phyloP scores from a whole-genome alignment of 2,888 invertebrate genomes.

The Xestia rhomboidea region DNA sequence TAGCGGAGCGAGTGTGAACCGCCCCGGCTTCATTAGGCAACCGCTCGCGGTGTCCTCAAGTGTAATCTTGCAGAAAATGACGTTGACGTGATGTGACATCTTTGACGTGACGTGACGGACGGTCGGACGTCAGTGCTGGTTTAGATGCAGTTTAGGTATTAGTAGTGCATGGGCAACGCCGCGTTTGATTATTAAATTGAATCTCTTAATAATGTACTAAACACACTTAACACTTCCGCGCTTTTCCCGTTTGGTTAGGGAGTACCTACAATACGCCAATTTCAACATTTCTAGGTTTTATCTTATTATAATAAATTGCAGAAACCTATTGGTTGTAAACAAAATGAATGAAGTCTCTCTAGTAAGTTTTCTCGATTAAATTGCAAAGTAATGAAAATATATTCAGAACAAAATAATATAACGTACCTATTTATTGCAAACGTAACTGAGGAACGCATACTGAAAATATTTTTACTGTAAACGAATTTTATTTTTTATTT shows the following conservation, averaged over 20 bases:
- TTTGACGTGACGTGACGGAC: constrained; percentile 61
- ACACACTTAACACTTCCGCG: too few relatives aligned
- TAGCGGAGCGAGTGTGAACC: constrained; percentile 73
- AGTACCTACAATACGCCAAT: too few relatives aligned
- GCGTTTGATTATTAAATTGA: neutral
- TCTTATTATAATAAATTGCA: neutral
- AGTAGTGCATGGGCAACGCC: neutral
- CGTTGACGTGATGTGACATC: constrained; percentile 65
- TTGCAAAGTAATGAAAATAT: neutral
- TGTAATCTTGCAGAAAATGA: constrained; percentile 78
- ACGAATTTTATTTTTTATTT: neutral
- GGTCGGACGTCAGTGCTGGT: constrained; percentile 41
- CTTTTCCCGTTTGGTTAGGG: too few relatives aligned
- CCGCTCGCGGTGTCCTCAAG: constrained; percentile 70
- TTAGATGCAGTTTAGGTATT: constrained; percentile 34
- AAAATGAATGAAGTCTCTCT: too few relatives aligned
- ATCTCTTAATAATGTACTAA: too few relatives aligned
- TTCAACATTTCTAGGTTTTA: neutral
- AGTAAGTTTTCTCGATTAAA: neutral
- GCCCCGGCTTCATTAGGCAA: constrained; percentile 74
- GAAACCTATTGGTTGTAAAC: neutral
- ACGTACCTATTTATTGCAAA: neutral
- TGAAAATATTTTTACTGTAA: neutral
- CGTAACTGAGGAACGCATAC: neutral
- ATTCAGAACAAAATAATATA: neutral